phyloP scores from a whole-genome alignment of 1,140 invertebrate species.

The Anadara kagoshimensis region DNA sequence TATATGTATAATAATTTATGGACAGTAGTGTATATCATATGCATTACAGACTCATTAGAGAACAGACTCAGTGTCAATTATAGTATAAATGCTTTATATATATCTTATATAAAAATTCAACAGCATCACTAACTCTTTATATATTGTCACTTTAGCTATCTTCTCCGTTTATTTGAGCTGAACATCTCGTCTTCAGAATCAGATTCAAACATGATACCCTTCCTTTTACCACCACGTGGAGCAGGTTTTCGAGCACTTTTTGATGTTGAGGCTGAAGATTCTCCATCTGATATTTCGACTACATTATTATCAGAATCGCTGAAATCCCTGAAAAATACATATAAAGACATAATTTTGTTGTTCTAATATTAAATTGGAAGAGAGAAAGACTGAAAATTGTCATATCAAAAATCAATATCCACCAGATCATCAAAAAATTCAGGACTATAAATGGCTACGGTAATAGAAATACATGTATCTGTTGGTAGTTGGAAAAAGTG shows the following conservation, averaged over 20 bases:
- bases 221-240: conserved; percentile 13
- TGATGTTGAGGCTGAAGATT: conserved; percentile 30
- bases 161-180: too few relatives aligned
- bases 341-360: neutral
- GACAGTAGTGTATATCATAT: too few relatives aligned
- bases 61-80: too few relatives aligned
- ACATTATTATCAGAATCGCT: conserved; percentile 39
- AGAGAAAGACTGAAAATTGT: neutral
- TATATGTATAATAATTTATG: too few relatives aligned
- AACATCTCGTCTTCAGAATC: conserved; percentile 50
- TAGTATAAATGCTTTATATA: too few relatives aligned
- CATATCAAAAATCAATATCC: neutral
- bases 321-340: neutral
- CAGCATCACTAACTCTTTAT: too few relatives aligned
- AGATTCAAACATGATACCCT: conserved; percentile 44
- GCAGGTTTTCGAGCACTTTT: conserved; percentile 26
- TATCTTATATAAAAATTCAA: too few relatives aligned
- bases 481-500: neutral
- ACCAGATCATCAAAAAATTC: neutral
- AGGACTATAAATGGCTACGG: neutral
- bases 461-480: neutral
- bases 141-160: too few relatives aligned
- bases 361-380: too few relatives aligned
- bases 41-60: too few relatives aligned
- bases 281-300: conserved; percentile 45